Conservation (phyloP, 2,888 invertebrate species). For the Aleiodes alternator region DNA sequence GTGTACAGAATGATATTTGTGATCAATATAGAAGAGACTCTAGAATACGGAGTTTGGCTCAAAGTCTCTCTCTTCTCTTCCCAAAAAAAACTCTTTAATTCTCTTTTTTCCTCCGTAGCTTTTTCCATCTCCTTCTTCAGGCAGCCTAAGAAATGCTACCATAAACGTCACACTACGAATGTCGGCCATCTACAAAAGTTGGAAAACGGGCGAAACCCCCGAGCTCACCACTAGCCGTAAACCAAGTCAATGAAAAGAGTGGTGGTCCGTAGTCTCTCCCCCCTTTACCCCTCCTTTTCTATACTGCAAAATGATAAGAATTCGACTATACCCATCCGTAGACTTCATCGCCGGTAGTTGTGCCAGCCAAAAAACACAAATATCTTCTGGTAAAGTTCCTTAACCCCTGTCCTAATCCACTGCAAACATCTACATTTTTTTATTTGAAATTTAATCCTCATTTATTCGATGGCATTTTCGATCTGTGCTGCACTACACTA, state of each 20-base stretch:
- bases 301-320: conserved; percentile 44
- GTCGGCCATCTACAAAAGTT: conserved; percentile 55
- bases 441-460: no score
- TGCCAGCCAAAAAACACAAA: conserved; percentile 46
- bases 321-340: conserved; percentile 25
- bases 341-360: conserved; percentile 12
- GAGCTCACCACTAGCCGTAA: conserved; percentile 53
- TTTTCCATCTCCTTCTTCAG: conserved; percentile 30
- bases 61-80: conserved; percentile 14
- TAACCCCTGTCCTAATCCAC: conserved; percentile 34
- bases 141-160: conserved; percentile 63
- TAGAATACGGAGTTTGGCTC: conserved; percentile 24
- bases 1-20: conserved; percentile 52
- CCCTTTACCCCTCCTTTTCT: conserved; percentile 47
- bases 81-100: neutral
- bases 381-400: conserved; percentile 39
- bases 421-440: neutral
- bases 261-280: conserved; percentile 35
- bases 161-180: conserved; percentile 66
- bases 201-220: conserved; percentile 48
- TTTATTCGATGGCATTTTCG: no score
- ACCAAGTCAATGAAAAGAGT: conserved; percentile 45
- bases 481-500: no score
- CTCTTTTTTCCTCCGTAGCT: conserved; percentile 12
- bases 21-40: conserved; percentile 51